Evolutionary conservation across 2,113 vertebrate species (phyloP).

Genomic region (Nothobranchius kuhntae): DNA sequence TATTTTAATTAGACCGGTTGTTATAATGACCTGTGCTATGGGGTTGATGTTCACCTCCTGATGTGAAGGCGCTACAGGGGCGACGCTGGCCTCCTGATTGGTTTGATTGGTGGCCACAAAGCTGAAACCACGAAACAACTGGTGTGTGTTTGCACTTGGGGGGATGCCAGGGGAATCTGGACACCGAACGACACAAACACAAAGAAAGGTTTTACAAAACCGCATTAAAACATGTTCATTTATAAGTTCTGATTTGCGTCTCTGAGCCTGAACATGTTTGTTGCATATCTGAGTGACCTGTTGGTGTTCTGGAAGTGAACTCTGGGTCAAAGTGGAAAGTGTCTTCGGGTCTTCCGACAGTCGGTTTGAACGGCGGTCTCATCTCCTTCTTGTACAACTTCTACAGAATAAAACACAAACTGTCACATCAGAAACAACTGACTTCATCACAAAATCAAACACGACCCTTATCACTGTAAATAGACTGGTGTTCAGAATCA

Average conservation of each 20-base stretch:
- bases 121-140: constrained; percentile 95
- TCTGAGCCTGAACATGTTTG: too few species aligned
- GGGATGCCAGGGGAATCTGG: constrained; percentile 94
- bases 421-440: not conserved
- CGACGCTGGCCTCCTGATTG: constrained; percentile 80
- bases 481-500: not conserved
- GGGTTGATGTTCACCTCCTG: constrained; percentile 81
- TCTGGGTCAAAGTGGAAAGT: constrained; percentile 98
- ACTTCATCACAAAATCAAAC: not conserved
- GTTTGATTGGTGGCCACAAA: constrained; percentile 88
- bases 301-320: constrained; percentile 94
- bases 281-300: constrained; percentile 76
- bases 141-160: constrained; percentile 92
- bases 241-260: too few species aligned
- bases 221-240: not conserved
- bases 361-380: constrained; percentile 93
- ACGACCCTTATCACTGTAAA: not conserved
- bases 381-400: constrained; percentile 91
- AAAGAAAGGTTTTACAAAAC: not conserved
- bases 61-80: constrained; percentile 43
- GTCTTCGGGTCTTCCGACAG: constrained; percentile 93
- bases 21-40: constrained; percentile 83
- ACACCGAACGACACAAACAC: constrained; percentile 26
- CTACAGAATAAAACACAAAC: constrained; percentile 64
- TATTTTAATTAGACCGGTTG: too few species aligned